Percentiles rank a stretch among this genome's conserved stretches.
phyloP scores from a whole-genome alignment of 2,797 vertebrate species.

The Gymnocypris eckloni region DNA sequence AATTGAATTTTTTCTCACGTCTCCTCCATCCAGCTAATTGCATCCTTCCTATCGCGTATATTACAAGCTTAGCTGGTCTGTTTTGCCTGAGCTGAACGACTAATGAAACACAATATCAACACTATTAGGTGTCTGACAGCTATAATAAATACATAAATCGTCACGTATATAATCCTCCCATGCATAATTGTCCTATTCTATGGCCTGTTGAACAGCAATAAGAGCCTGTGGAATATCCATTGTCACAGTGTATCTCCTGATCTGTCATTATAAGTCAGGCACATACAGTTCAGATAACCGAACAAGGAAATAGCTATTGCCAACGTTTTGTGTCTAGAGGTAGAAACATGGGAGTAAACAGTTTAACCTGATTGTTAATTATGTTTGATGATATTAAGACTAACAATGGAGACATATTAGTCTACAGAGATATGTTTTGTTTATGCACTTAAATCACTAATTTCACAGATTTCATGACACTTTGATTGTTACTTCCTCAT shows the following conservation, averaged over 20 bases:
- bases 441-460: too few species aligned
- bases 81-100: constrained; percentile 44
- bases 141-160: constrained; percentile 54
- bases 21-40: constrained; percentile 56
- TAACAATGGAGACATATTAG: too few species aligned
- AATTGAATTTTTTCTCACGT: constrained; percentile 63
- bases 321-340: too few species aligned
- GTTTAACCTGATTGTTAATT: too few species aligned
- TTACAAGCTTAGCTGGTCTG: constrained; percentile 50
- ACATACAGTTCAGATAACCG: too few species aligned
- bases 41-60: constrained; percentile 58
- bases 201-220: constrained; percentile 43
- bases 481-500: too few species aligned
- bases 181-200: constrained; percentile 41
- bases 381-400: too few species aligned
- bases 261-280: constrained; percentile 12
- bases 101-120: constrained; percentile 61
- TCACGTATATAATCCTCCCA: constrained; percentile 33
- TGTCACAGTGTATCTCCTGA: not conserved
- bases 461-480: too few species aligned
- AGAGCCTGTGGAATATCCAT: constrained; percentile 11
- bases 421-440: too few species aligned
- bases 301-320: too few species aligned
- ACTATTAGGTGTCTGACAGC: constrained; percentile 56
- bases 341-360: too few species aligned